phyloP scores from a whole-genome alignment of 2,888 invertebrate genomes.

The Euzetes globulus region DNA sequence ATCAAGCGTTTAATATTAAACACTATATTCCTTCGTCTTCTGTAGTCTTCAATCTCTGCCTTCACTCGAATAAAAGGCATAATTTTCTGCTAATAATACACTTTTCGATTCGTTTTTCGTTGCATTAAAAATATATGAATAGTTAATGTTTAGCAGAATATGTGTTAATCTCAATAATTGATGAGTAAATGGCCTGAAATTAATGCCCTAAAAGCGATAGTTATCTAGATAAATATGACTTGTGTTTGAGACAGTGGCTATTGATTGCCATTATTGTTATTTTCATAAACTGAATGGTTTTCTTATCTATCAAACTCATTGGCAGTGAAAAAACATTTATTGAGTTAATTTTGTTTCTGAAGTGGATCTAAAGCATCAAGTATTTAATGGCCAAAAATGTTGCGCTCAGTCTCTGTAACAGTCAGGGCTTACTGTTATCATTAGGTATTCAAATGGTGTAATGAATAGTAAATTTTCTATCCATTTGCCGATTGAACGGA shows the following conservation, averaged over 20 bases:
- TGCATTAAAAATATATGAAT: neutral
- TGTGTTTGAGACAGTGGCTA: neutral
- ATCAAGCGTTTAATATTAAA: conserved; percentile 20
- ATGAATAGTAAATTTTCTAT: conserved; percentile 1
- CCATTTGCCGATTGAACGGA: conserved; percentile 12
- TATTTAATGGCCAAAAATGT: neutral
- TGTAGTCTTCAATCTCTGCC: neutral
- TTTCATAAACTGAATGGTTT: neutral
- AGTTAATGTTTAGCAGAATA: neutral
- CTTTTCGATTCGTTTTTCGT: no score
- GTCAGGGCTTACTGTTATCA: neutral
- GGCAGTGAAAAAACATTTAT: neutral
- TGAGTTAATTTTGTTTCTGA: neutral
- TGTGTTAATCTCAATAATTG: conserved; percentile 15
- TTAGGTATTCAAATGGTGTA: conserved; percentile 18
- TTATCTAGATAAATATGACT: neutral
- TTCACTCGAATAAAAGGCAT: neutral
- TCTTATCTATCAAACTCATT: neutral
- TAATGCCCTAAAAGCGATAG: neutral
- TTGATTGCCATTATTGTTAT: neutral
- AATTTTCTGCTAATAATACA: neutral
- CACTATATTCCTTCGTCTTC: neutral
- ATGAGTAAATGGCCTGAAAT: neutral
- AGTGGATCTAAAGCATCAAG: neutral
- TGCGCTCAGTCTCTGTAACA: neutral